Percentiles rank a stretch among this genome's conserved stretches.
Conservation (phyloP, 2,797 vertebrate species). For the Peromyscus aztecus region DNA sequence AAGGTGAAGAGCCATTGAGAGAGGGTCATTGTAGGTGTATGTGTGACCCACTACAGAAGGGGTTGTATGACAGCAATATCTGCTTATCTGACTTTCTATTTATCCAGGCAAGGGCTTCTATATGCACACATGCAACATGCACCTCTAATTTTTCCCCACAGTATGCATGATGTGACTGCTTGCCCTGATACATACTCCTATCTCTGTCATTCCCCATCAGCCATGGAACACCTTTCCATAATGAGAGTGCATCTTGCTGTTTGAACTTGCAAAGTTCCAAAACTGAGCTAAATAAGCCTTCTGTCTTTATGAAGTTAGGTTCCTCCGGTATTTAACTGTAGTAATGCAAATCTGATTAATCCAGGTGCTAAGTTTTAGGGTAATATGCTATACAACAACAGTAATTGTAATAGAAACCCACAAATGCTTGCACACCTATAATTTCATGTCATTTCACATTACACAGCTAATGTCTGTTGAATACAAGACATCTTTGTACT, state of each 20-base stretch:
- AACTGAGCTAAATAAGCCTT: neutral
- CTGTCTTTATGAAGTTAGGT: neutral
- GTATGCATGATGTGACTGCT: neutral
- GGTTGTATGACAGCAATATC: neutral
- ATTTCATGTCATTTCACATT: neutral
- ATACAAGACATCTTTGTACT: neutral
- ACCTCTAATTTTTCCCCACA: neutral
- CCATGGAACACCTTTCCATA: neutral
- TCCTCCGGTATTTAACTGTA: neutral
- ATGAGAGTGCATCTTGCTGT: neutral
- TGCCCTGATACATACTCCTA: neutral
- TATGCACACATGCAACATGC: neutral
- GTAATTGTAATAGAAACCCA: neutral
- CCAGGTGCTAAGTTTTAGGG: neutral
- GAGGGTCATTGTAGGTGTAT: neutral
- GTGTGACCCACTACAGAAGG: neutral
- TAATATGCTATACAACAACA: neutral
- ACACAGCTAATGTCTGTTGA: neutral
- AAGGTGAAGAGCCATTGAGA: neutral
- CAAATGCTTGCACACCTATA: neutral
- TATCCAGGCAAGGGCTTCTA: neutral
- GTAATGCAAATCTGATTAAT: neutral
- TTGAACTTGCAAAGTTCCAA: neutral
- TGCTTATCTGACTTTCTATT: neutral
- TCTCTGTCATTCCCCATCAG: neutral